These are phyloP conservation scores for Pachydiplax longipennis DNA, from an alignment of 2,888 invertebrate genomes.

Conservation along the genomic window DNA sequence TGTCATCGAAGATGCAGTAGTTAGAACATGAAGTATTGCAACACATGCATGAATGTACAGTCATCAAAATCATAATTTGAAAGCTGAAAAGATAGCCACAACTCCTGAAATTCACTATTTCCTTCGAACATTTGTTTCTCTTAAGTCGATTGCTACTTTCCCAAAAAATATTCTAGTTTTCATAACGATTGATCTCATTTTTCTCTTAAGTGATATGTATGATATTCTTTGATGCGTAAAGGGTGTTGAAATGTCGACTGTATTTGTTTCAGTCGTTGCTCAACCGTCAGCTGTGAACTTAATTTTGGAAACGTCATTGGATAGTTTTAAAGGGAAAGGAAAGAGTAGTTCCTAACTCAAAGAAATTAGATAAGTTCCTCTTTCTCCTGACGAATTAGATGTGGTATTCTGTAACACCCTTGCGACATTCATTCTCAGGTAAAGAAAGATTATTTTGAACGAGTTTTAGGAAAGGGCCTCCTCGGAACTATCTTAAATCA, in stretches of 20 bases:
- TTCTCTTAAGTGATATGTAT: background rate
- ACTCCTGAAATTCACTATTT: too few relatives aligned
- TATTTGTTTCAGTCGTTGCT: background rate
- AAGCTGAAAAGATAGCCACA: too few relatives aligned
- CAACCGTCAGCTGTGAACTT: background rate
- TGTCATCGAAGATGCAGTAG: too few relatives aligned
- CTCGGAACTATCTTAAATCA: background rate
- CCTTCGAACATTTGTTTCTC: background rate
- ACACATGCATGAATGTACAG: too few relatives aligned
- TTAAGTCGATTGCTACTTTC: background rate
- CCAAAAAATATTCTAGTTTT: background rate
- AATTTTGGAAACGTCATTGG: background rate
- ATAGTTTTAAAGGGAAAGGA: background rate
- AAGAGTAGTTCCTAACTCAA: background rate
- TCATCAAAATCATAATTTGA: too few relatives aligned
- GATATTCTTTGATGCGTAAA: background rate
- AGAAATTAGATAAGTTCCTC: background rate
- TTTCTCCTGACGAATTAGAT: background rate
- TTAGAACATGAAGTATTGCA: too few relatives aligned
- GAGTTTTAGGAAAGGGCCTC: background rate
- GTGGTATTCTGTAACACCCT: background rate
- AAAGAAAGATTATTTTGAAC: background rate
- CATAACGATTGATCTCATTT: background rate
- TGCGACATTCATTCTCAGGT: constrained; percentile 23
- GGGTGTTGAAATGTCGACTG: background rate